Evolutionary conservation across 2,888 invertebrate species (phyloP).

Genomic region (Synanthedon formicaeformis): DNA sequence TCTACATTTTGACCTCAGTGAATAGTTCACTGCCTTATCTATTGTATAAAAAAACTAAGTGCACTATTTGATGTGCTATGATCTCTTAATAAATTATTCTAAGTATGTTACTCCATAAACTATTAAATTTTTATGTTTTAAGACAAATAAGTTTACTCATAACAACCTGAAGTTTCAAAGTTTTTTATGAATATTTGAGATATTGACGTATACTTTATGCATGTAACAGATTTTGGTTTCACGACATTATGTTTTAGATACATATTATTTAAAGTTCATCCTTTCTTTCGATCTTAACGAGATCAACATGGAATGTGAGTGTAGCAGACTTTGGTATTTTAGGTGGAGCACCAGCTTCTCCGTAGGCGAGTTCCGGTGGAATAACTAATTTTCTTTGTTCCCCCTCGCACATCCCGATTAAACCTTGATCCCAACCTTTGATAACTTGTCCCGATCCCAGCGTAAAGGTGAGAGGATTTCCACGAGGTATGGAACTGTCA

Average conservation of each 20-base stretch:
- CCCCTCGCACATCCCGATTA: slow-evolving; percentile 89
- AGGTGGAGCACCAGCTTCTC: slow-evolving; percentile 82
- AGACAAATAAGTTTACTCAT: too few species aligned
- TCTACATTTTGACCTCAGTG: too few species aligned
- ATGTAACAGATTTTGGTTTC: too few species aligned
- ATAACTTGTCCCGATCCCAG: slow-evolving; percentile 89
- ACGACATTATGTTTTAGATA: not conserved
- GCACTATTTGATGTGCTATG: too few species aligned
- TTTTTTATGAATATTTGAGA: too few species aligned
- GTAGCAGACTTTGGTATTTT: slow-evolving; percentile 86
- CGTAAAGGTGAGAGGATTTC: slow-evolving; percentile 82
- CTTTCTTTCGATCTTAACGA: slow-evolving; percentile 79
- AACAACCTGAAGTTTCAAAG: too few species aligned
- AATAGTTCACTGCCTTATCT: too few species aligned
- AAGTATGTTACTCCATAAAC: too few species aligned
- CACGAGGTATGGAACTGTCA: slow-evolving; percentile 82
- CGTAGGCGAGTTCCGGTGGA: slow-evolving; percentile 88
- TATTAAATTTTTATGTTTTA: too few species aligned
- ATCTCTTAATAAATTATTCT: too few species aligned
- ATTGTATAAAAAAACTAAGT: too few species aligned
- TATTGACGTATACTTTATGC: too few species aligned
- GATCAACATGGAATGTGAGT: slow-evolving; percentile 84
- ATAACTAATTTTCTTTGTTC: slow-evolving; percentile 88
- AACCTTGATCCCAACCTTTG: slow-evolving; percentile 91
- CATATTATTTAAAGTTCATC: slow-evolving; percentile 57